phyloP scores from a whole-genome alignment of 2,888 invertebrate genomes.

The Chrysolina americana region DNA sequence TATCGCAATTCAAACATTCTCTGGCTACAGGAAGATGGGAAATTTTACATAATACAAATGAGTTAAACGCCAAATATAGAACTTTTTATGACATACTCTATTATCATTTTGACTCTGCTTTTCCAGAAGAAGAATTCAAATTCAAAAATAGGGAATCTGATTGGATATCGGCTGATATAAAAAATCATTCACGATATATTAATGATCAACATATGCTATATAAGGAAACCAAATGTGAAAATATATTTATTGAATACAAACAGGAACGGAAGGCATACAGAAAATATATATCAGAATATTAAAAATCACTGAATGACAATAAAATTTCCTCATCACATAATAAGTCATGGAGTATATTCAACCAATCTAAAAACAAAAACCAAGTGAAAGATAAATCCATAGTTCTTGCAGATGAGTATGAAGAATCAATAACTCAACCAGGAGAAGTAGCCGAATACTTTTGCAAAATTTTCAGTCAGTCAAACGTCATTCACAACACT shows the following conservation, averaged over 20 bases:
- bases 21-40: not conserved
- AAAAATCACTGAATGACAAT: slow-evolving; percentile 8
- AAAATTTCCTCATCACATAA: not conserved
- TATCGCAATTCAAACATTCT: not conserved
- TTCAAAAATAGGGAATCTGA: not conserved
- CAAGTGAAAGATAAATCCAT: not conserved
- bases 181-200: slow-evolving; percentile 5
- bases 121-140: no score
- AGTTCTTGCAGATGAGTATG: not conserved
- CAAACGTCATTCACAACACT: not conserved
- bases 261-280: slow-evolving; percentile 7
- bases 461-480: not conserved
- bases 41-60: not conserved
- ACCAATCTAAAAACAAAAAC: not conserved
- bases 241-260: slow-evolving; percentile 4
- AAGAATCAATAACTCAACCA: not conserved
- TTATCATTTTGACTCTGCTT: slow-evolving; percentile 11
- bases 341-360: slow-evolving; percentile 1
- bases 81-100: not conserved
- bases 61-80: slow-evolving; percentile 10
- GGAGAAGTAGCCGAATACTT: not conserved
- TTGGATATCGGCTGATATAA: not conserved
- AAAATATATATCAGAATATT: slow-evolving; percentile 6
- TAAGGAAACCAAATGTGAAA: slow-evolving; percentile 10
- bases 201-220: not conserved